Conservation (phyloP, 1,140 invertebrate species). For the Drosophila tani region DNA sequence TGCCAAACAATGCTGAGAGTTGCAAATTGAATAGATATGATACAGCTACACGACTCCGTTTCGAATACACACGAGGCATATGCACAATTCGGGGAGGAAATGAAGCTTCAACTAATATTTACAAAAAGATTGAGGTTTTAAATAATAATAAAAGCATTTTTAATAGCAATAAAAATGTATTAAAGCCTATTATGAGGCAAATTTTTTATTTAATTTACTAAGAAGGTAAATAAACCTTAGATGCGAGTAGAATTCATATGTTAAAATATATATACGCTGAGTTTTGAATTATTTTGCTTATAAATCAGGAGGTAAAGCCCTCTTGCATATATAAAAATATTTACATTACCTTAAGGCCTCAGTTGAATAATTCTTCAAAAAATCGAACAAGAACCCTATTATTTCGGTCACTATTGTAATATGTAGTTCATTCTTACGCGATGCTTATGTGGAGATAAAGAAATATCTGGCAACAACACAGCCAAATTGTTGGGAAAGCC, state of each 20-base stretch:
- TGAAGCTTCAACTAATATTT: neutral
- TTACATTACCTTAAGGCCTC: no score
- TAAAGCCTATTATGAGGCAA: no score
- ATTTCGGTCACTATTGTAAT: conserved; percentile 12
- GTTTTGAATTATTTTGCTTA: neutral
- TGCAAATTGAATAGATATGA: conserved; percentile 79
- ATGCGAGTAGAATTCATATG: no score
- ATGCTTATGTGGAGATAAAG: conserved; percentile 74
- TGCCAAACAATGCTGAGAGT: conserved; percentile 74
- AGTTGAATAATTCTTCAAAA: no score
- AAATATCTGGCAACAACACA: conserved; percentile 75
- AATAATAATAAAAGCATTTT: no score
- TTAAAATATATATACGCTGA: no score
- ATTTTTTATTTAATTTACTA: no score
- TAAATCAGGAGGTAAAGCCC: no score
- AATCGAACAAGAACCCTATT: neutral
- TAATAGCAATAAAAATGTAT: no score
- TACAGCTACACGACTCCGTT: conserved; percentile 15
- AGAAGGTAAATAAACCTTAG: no score
- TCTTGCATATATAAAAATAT: no score
- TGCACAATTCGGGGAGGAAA: neutral
- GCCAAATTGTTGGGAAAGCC: conserved; percentile 73
- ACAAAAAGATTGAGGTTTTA: no score
- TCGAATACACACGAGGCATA: conserved; percentile 16
- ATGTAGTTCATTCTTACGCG: conserved; percentile 55